A percentile compares a stretch with the other conserved stretches of the same genome.
Conservation (phyloP, 2,888 invertebrate genomes). For the Gari tellinella region DNA sequence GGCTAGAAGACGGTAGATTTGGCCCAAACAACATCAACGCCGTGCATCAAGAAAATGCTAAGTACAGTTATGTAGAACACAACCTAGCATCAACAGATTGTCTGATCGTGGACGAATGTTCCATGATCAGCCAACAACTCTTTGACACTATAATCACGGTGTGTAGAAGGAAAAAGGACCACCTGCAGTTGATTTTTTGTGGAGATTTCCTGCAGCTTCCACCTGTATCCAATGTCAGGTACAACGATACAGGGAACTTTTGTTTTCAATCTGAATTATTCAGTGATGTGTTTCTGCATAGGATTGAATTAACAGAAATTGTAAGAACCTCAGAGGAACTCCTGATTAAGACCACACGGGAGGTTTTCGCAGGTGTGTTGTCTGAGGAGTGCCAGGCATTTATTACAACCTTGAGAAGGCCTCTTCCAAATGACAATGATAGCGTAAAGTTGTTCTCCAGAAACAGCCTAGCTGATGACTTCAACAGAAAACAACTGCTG, state of each 20-base stretch:
- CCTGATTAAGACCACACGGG: no score
- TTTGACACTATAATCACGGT: conserved; percentile 22
- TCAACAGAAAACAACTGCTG: no score
- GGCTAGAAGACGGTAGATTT: conserved; percentile 43
- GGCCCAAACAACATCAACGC: conserved; percentile 22
- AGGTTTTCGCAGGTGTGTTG: no score
- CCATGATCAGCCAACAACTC: conserved; percentile 28
- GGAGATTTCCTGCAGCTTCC: conserved; percentile 52
- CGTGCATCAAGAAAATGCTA: conserved; percentile 17
- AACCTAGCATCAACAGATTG: conserved; percentile 16
- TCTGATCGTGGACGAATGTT: conserved; percentile 44
- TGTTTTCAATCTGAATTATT: conserved; percentile 33
- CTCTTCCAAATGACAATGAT: no score
- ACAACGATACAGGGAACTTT: conserved; percentile 33
- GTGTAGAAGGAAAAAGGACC: conserved; percentile 23
- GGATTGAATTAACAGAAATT: conserved; percentile 17
- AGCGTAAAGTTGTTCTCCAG: no score
- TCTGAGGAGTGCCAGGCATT: no score
- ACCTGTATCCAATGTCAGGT: conserved; percentile 39
- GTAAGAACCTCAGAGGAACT: conserved; percentile 6
- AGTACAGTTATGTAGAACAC: conserved; percentile 20
- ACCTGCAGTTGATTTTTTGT: conserved; percentile 42
- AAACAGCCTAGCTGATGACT: no score
- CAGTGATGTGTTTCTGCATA: conserved; percentile 13
- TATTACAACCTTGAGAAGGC: no score